phyloP scores from a whole-genome alignment of 2,888 invertebrate species.

The Chrysina gloriosa region DNA sequence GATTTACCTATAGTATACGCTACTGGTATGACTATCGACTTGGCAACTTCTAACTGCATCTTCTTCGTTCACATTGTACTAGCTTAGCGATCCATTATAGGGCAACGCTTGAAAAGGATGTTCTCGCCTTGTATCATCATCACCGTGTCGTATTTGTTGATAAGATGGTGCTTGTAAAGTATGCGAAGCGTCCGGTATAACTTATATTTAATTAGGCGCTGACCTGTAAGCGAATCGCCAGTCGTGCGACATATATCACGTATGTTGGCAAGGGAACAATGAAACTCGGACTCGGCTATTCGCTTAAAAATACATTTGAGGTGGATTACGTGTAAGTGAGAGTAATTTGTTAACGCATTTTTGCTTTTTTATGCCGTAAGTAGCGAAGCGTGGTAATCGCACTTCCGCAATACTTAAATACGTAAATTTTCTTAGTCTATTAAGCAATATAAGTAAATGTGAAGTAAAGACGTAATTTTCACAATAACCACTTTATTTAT shows the following conservation, averaged over 20 bases:
- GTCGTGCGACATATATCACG: conserved; percentile 58
- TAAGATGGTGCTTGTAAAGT: conserved; percentile 57
- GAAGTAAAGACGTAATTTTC: too few relatives aligned
- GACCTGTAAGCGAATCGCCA: conserved; percentile 58
- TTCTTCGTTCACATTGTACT: too few relatives aligned
- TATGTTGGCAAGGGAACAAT: conserved; percentile 52
- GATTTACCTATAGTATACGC: too few relatives aligned
- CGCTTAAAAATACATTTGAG: conserved; percentile 31
- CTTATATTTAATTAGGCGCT: conserved; percentile 63
- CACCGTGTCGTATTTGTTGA: conserved; percentile 49
- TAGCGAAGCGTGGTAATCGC: background rate
- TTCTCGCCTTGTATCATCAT: conserved; percentile 28
- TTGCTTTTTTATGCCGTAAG: background rate
- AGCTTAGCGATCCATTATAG: background rate
- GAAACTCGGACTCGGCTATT: conserved; percentile 37
- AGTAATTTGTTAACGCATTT: conserved; percentile 32
- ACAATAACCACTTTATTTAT: too few relatives aligned
- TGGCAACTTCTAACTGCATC: too few relatives aligned
- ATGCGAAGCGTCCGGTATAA: conserved; percentile 59
- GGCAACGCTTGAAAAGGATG: background rate
- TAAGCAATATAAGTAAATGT: too few relatives aligned
- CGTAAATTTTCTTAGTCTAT: conserved; percentile 13
- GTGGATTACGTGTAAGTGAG: conserved; percentile 35
- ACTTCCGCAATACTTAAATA: conserved; percentile 16
- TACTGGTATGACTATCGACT: too few relatives aligned